Evolutionary conservation across 2,888 invertebrate species (phyloP).

Genomic region (Nomada ferruginata): DNA sequence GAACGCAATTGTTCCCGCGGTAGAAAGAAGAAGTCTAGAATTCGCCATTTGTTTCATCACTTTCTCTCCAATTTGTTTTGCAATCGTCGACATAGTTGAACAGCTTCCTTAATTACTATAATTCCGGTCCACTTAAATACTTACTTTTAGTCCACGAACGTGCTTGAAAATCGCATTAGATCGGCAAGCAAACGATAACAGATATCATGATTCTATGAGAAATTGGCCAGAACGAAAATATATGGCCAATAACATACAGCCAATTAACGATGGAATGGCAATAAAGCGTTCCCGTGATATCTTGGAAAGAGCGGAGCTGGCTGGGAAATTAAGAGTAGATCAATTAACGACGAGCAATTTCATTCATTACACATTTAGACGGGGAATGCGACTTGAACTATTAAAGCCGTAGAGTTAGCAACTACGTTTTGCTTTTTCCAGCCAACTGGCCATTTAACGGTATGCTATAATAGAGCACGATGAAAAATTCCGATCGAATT

Average conservation of each 20-base stretch:
- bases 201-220: background rate
- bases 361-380: conserved; percentile 55
- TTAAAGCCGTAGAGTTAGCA: conserved; percentile 35
- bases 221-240: conserved; percentile 9
- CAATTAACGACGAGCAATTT: conserved; percentile 52
- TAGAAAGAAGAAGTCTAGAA: background rate
- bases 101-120: conserved; percentile 1
- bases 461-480: conserved; percentile 35
- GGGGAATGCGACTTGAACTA: conserved; percentile 55
- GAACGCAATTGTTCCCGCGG: background rate
- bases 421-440: conserved; percentile 19
- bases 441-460: conserved; percentile 27
- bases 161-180: background rate
- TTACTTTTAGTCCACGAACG: background rate
- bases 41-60: conserved; percentile 17
- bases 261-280: conserved; percentile 22
- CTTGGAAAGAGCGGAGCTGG: conserved; percentile 8
- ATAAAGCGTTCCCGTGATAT: background rate
- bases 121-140: background rate
- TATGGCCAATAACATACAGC: background rate
- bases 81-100: conserved; percentile 10
- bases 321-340: conserved; percentile 53
- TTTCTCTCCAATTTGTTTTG: conserved; percentile 17
- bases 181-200: background rate
- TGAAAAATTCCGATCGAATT: conserved; percentile 49